These are phyloP conservation scores for Ailurus styani DNA, from an alignment of 2,113 vertebrate species.

Conservation along the genomic window DNA sequence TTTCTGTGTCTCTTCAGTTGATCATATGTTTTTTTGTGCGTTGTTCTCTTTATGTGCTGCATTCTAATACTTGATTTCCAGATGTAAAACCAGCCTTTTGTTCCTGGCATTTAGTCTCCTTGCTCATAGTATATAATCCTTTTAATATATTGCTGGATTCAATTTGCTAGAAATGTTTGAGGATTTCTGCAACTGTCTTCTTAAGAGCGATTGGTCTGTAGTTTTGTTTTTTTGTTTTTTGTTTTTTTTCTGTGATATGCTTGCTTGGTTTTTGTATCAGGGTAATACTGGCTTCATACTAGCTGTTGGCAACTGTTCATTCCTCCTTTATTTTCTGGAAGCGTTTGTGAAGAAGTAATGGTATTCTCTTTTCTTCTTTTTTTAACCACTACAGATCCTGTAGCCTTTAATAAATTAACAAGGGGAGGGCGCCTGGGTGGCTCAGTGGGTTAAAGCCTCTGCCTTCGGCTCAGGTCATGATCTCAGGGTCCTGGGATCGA, in stretches of 20 bases:
- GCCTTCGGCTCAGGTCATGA: too few relatives aligned
- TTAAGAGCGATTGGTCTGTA: not conserved
- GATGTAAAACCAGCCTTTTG: not conserved
- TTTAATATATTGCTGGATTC: not conserved
- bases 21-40: not conserved
- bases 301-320: not conserved
- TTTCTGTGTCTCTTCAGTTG: not conserved
- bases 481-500: too few relatives aligned
- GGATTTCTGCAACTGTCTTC: not conserved
- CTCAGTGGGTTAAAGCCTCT: too few relatives aligned
- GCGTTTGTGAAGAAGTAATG: not conserved
- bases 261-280: not conserved
- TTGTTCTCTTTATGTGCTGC: not conserved
- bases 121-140: not conserved
- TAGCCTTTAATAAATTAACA: not conserved
- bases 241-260: not conserved
- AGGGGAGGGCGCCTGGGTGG: too few relatives aligned
- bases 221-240: not conserved
- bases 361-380: not conserved
- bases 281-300: not conserved
- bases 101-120: not conserved
- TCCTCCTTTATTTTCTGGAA: not conserved
- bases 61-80: not conserved
- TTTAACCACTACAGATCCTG: not conserved
- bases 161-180: not conserved